phyloP scores from a whole-genome alignment of 1,140 invertebrate species.

The Camponotus pennsylvanicus region DNA sequence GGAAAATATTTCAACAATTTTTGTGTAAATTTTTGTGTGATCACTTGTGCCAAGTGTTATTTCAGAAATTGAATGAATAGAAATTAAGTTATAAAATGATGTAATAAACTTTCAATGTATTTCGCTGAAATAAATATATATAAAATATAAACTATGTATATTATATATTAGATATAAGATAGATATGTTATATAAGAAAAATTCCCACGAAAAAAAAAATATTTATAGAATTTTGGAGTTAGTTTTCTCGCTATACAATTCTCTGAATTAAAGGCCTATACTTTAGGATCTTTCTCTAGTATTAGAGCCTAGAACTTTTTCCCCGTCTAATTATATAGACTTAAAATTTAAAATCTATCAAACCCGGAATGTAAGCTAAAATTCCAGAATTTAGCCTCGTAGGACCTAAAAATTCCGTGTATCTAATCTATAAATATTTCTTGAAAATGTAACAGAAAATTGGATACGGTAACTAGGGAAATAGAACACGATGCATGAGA shows the following conservation, averaged over 20 bases:
- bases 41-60: no score
- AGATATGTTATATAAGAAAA: not conserved
- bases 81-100: not conserved
- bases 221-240: not conserved
- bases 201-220: not conserved
- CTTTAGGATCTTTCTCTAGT: constrained; percentile 28
- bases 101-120: not conserved
- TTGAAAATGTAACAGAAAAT: not conserved
- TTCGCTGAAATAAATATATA: not conserved
- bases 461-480: constrained; percentile 9
- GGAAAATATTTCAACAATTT: not conserved
- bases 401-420: not conserved
- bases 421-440: not conserved
- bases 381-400: not conserved
- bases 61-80: no score
- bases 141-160: no score
- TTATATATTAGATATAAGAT: not conserved
- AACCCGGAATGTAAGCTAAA: not conserved
- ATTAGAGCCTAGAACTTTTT: constrained; percentile 4
- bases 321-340: not conserved
- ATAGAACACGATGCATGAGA: constrained; percentile 6
- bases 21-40: no score
- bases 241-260: constrained; percentile 5
- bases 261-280: constrained; percentile 17
- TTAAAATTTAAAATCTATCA: constrained; percentile 9